Base-by-base conservation (phyloP, 2,797 vertebrate species). In the Pipistrellus nathusii region DNA sequence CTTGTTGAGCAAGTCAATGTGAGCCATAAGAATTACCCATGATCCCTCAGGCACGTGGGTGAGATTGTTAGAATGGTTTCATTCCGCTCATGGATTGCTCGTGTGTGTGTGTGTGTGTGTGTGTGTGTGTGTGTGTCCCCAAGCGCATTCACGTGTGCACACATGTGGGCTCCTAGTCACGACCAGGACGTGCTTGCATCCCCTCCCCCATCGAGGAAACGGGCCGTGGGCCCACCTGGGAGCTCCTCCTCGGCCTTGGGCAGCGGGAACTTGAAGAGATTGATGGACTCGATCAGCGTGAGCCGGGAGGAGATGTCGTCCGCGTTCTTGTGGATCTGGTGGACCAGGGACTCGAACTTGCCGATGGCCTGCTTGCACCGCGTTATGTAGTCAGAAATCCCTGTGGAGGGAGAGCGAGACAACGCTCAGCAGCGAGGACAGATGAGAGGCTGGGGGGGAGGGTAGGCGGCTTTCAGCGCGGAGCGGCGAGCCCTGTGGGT, bases 341-440 rank as follows among this genome's bases (percentile, higher is more conserved):
- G 98, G 64, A 99, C 97, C 3, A 99, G 98, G 1, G 98, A 98
- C 95, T 99, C 99, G 85, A 99, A 99, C 59, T 99, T 99, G 85
- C 98, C 98, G 41, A 99, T 96, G 55, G 98, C 98, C 96, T 98
- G 98, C 44, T 89, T 96, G 88, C 98, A 98, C 44, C 89, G 98
- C 13, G 25, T 88, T 89, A 99, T 99, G 89, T 99, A 99, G 82
- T 99, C 98, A 1, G 96, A 73, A 64, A 99, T 98, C 71, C 98
- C 99, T 99, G 93, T 7, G 57, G 21, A 27, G 41, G n/a, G 80
- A 83, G 84, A 48, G 5, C 41, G 3, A 23, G 66, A 77, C 57
- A 21, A 73, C 27, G 59, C 59, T 6, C 25, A 27, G 57, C 6
- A 62, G 57, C 30, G 27, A 62, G 59, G 27, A 62, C 11, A 62